Evolutionary conservation across 2,113 vertebrate species (phyloP).

Genomic region (Trinectes maculatus): DNA sequence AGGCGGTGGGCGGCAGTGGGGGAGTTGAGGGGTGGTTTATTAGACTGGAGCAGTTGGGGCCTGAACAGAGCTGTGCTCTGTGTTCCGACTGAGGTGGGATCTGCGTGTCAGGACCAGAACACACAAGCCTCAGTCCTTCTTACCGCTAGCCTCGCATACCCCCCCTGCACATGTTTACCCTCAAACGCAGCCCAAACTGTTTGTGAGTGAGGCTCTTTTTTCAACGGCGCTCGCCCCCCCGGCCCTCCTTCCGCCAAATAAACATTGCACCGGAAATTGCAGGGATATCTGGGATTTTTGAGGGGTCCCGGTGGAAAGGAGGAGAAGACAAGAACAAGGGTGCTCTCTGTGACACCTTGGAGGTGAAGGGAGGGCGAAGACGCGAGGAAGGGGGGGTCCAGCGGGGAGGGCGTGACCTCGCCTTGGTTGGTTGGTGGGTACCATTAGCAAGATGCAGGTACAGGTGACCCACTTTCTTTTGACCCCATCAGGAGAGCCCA

Average conservation of each 20-base stretch:
- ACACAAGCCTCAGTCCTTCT: conserved; percentile 74
- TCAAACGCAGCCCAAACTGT: conserved; percentile 68
- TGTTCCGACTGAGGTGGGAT: conserved; percentile 68
- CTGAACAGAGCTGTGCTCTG: conserved; percentile 74
- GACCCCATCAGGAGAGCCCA: conserved; percentile 44
- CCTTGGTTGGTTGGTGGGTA: conserved; percentile 50
- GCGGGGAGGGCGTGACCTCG: conserved; percentile 52
- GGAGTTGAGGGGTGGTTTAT: conserved; percentile 37
- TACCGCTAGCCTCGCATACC: conserved; percentile 57
- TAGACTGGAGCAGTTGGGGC: conserved; percentile 53
- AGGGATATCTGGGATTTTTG: conserved; percentile 85
- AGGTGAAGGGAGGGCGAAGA: conserved; percentile 60
- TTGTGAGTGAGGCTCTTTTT: conserved; percentile 77
- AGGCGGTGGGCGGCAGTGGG: not conserved
- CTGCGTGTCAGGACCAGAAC: conserved; percentile 75
- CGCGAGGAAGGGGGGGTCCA: conserved; percentile 20
- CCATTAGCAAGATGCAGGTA: conserved; percentile 43
- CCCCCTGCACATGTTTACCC: conserved; percentile 76
- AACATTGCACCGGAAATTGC: conserved; percentile 85
- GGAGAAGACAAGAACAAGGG: conserved; percentile 71
- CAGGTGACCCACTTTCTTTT: conserved; percentile 65
- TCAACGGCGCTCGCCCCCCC: conserved; percentile 20
- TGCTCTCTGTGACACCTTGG: conserved; percentile 77
- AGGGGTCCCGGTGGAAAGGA: conserved; percentile 77
- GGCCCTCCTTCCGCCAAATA: conserved; percentile 75